These are phyloP conservation scores for Chaenogobius annularis DNA, from an alignment of 2,113 vertebrate species.

Conservation along the genomic window DNA sequence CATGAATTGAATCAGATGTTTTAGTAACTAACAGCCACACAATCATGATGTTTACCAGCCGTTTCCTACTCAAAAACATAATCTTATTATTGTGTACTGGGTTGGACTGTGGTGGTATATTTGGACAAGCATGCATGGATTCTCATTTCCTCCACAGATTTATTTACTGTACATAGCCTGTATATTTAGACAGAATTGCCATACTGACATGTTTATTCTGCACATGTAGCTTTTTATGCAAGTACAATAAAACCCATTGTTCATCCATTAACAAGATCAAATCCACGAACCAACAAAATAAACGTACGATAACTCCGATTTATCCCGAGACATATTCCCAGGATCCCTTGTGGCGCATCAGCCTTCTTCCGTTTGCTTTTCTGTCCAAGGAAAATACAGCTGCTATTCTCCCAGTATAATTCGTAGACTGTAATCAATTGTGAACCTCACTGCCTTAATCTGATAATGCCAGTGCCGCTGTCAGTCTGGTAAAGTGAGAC, in stretches of 20 bases:
- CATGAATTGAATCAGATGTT: slow-evolving; percentile 19
- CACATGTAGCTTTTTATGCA: slow-evolving; percentile 42
- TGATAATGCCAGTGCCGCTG: not conserved
- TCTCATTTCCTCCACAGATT: slow-evolving; percentile 26
- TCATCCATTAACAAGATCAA: slow-evolving; percentile 8
- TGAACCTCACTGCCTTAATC: not conserved
- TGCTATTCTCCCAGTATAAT: slow-evolving; percentile 15
- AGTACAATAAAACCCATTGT: slow-evolving; percentile 44
- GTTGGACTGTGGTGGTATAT: not conserved
- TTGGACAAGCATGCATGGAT: not conserved
- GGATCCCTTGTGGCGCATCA: slow-evolving; percentile 26
- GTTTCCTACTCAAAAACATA: not conserved
- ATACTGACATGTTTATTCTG: slow-evolving; percentile 30
- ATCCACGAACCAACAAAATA: not conserved
- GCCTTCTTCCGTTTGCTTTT: not conserved
- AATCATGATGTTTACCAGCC: slow-evolving; percentile 22
- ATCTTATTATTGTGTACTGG: not conserved
- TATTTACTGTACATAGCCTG: slow-evolving; percentile 23
- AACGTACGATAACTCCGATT: slow-evolving; percentile 4
- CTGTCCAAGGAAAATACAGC: slow-evolving; percentile 24
- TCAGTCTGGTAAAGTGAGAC: not conserved
- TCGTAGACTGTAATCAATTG: not conserved
- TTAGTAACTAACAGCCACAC: not conserved
- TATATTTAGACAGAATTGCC: slow-evolving; percentile 15
- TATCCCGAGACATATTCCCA: slow-evolving; percentile 21